Base-by-base conservation (phyloP, 2,888 invertebrate species). In the Agapostemon virescens region DNA sequence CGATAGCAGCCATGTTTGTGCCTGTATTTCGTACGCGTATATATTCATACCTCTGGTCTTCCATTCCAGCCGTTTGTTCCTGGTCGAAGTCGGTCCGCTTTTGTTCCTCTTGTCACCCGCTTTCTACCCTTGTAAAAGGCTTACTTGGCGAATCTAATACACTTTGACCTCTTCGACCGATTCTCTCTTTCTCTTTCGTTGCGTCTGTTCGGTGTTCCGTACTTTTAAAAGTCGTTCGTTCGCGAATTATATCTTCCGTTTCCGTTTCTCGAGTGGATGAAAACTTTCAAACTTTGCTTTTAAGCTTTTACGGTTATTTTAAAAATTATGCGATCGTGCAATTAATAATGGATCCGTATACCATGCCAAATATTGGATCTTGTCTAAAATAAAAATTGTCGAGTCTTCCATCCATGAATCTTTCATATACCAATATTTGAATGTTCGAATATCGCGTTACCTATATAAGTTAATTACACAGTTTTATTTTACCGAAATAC, bases 131-230 rank as follows among this genome's bases (percentile, higher is more conserved):
- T 79, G 77, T 83, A 86, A 88, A 85, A 85, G 86, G 87, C 88
- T 88, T 86, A 86, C 83, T 81, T 71, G 79, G 84, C 83, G 85
- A 87, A 88, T 86, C 87, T 86, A 86, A 88, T 87, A 86, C 85
- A 87, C 86, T 86, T 58, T 69, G 77, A 75, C 70, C 82, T 69
- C 72, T 79, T 75, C 76, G 79, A 77, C 71, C 70, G 66, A 79
- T 73, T 79, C 74, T 30, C 78, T 70, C 38, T 61, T 49, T 70
- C 68, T 20, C 69, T 63, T 79, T 15, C 36, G 77, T 76, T 45
- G 69, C 77, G 67, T 79, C 71, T 61, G 69, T 61, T 69, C 73
- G 74, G 26, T 68, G 74, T 76, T 77, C 61, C 69, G 45, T 63
- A 79, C 71, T 71, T 76, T 66, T 74, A 42, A 67, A 42, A 68